These are phyloP conservation scores for Apocrypta bakeri DNA, from an alignment of 1,140 invertebrate species.

Conservation along the genomic window DNA sequence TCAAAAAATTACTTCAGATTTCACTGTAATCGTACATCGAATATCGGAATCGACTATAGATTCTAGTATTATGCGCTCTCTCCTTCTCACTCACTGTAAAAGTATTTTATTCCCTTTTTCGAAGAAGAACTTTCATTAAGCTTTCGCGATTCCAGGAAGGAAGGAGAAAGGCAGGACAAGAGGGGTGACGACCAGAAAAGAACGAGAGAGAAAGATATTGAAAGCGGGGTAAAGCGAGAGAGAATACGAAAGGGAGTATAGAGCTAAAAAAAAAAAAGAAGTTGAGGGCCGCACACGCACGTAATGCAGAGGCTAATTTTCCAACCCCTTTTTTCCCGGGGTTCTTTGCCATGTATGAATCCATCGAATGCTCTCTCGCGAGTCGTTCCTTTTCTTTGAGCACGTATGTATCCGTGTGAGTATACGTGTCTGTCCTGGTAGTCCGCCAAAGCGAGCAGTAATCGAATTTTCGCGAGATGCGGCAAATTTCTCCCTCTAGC, in stretches of 20 bases:
- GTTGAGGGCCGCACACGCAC: neutral
- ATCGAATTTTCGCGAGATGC: constrained; percentile 30
- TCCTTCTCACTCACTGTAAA: neutral
- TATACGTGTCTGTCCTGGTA: neutral
- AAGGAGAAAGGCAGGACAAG: neutral
- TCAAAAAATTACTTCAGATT: neutral
- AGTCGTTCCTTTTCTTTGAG: neutral
- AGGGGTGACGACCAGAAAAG: neutral
- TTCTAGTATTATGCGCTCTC: neutral
- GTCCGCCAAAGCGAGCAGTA: constrained; percentile 25
- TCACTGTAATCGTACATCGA: neutral
- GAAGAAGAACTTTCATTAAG: constrained; percentile 33
- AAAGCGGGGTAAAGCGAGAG: neutral
- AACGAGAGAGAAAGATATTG: neutral
- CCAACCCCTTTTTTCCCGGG: constrained; percentile 29
- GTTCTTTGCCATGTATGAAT: constrained; percentile 4
- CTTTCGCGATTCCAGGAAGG: neutral
- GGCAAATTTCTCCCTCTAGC: neutral
- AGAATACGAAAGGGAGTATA: neutral
- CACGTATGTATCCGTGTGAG: neutral
- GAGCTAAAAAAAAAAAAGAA: neutral
- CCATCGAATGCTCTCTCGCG: neutral
- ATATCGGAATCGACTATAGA: neutral
- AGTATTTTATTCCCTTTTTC: constrained; percentile 22
- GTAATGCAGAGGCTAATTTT: constrained; percentile 24